Conservation (phyloP, 2,888 invertebrate genomes). For the Lamellibrachia satsuma region DNA sequence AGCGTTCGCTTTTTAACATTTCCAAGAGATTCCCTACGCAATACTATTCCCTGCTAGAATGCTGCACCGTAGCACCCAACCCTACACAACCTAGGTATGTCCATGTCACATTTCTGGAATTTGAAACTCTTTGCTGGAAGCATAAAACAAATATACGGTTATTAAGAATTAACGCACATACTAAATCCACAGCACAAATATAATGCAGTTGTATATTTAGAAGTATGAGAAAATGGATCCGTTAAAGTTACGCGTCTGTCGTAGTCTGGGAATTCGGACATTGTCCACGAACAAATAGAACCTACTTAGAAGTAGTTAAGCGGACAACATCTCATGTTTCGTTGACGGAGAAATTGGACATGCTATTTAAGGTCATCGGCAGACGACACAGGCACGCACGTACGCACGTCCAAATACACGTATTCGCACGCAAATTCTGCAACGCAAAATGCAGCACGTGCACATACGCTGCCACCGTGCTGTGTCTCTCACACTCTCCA, state of each 20-base stretch:
- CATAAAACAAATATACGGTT: background rate
- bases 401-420: background rate
- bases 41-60: no score
- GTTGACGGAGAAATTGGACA: background rate
- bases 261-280: background rate
- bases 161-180: background rate
- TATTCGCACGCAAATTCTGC: background rate
- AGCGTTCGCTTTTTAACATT: no score
- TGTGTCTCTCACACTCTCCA: no score
- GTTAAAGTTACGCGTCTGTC: background rate
- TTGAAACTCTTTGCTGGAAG: background rate
- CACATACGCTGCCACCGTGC: background rate
- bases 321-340: background rate
- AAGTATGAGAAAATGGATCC: background rate
- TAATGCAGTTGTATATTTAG: background rate
- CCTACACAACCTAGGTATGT: background rate
- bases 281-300: background rate
- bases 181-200: background rate
- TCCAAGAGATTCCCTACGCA: no score
- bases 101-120: background rate
- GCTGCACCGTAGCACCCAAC: background rate
- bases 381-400: background rate
- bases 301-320: background rate
- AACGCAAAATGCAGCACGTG: background rate
- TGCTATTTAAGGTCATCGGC: no score